A percentile compares a stretch with the other conserved stretches of the same genome.
Evolutionary conservation across 30 jellyfish, hydroid and myxozoan genomes (phyloP).

Genomic region (Cassiopea xamachana): DNA sequence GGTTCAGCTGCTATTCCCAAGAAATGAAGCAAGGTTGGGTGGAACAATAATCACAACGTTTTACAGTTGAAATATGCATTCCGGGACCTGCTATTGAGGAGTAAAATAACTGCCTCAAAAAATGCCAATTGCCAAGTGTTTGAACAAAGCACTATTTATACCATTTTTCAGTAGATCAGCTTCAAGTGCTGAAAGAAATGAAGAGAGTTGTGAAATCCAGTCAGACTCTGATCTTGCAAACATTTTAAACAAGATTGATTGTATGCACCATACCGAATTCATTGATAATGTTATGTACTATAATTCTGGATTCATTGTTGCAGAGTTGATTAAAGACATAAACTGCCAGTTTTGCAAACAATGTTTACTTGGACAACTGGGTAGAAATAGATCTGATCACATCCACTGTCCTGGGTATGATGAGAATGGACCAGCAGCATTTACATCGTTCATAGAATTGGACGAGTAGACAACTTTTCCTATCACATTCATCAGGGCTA

Average conservation of each 20-base stretch:
- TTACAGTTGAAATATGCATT: constrained; percentile 47
- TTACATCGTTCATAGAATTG: constrained; percentile 22
- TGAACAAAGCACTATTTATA: constrained; percentile 25
- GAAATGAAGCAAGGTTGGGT: constrained; percentile 7
- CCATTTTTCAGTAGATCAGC: constrained; percentile 1
- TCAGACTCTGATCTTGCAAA: neutral
- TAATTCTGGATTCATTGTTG: constrained; percentile 38
- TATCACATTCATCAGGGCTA: neutral
- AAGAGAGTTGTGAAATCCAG: constrained; percentile 8
- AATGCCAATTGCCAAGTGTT: constrained; percentile 42
- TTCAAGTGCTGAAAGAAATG: neutral
- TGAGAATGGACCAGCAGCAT: constrained; percentile 63
- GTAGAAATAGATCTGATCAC: constrained; percentile 25
- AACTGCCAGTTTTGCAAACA: constrained; percentile 33
- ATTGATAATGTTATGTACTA: constrained; percentile 28
- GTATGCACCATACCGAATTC: constrained; percentile 22
- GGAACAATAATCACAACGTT: constrained; percentile 52
- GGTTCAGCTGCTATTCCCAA: neutral
- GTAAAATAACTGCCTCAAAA: constrained; percentile 43
- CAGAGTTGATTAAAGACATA: constrained; percentile 17
- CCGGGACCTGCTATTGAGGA: constrained; percentile 28
- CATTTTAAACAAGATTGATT: neutral
- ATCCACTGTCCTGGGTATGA: constrained; percentile 39
- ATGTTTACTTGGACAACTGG: constrained; percentile 1
- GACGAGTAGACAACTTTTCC: neutral